These are phyloP conservation scores for Plagiodera versicolora DNA, from an alignment of 2,888 invertebrate species.

Conservation along the genomic window DNA sequence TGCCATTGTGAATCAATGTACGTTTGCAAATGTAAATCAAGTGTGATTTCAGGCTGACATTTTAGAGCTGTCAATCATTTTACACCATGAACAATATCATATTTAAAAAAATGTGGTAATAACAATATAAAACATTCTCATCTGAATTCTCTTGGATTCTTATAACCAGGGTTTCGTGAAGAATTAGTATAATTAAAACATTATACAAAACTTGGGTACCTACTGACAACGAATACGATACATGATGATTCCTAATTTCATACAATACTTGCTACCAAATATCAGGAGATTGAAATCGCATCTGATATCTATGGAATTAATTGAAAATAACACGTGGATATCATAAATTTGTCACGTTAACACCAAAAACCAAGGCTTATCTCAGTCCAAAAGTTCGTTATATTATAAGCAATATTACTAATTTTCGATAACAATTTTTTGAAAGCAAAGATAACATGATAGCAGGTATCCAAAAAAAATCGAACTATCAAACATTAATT, in stretches of 20 bases:
- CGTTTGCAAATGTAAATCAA: no score
- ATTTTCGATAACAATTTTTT: constrained; percentile 14
- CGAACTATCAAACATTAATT: no score
- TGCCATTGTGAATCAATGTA: no score
- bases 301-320: background rate
- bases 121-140: no score
- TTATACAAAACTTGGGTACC: constrained; percentile 14
- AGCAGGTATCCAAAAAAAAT: constrained; percentile 1
- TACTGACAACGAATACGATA: background rate
- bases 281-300: background rate
- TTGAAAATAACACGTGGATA: constrained; percentile 3
- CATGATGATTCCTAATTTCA: background rate
- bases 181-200: constrained; percentile 24
- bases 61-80: no score
- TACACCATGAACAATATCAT: no score
- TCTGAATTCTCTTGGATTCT: no score
- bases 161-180: background rate
- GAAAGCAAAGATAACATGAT: constrained; percentile 12
- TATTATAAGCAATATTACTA: constrained; percentile 5
- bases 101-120: no score
- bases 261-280: background rate
- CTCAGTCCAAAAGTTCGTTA: constrained; percentile 28
- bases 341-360: constrained; percentile 18
- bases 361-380: constrained; percentile 22
- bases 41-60: no score